Evolutionary conservation across 2,888 invertebrate species (phyloP).

Genomic region (Blera fallax): DNA sequence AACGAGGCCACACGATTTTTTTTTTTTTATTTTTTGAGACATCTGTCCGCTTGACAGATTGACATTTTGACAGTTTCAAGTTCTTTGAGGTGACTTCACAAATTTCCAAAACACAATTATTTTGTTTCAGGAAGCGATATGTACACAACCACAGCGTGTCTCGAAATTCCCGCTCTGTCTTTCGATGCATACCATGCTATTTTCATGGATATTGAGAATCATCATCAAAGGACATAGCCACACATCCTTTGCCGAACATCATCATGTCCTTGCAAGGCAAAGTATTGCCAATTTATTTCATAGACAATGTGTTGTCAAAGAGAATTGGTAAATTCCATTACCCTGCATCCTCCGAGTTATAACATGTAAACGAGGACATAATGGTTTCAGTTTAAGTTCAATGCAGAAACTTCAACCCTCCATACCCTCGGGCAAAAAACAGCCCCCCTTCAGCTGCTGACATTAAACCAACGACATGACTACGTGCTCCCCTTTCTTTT

Average conservation of each 20-base stretch:
- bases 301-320: slow-evolving; percentile 14
- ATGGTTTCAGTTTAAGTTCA: slow-evolving; percentile 54
- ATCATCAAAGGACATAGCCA: neutral
- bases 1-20: no score
- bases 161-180: neutral
- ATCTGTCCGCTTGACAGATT: neutral
- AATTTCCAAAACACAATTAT: neutral
- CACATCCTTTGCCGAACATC: no score
- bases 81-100: neutral
- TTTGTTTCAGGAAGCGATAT: neutral
- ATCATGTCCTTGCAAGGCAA: no score
- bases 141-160: neutral
- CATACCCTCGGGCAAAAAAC: neutral
- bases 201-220: neutral
- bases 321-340: slow-evolving; percentile 9
- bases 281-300: slow-evolving; percentile 3
- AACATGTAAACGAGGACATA: slow-evolving; percentile 45
- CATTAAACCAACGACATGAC: slow-evolving; percentile 9
- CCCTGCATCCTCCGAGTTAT: neutral
- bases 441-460: neutral
- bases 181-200: neutral
- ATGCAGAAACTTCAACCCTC: slow-evolving; percentile 1
- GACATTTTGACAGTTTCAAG: slow-evolving; percentile 37
- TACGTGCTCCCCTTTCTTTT: slow-evolving; percentile 11
- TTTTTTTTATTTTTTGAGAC: neutral